Evolutionary conservation across 2,113 vertebrate genomes (phyloP).

Genomic region (Coracopsis vasa): DNA sequence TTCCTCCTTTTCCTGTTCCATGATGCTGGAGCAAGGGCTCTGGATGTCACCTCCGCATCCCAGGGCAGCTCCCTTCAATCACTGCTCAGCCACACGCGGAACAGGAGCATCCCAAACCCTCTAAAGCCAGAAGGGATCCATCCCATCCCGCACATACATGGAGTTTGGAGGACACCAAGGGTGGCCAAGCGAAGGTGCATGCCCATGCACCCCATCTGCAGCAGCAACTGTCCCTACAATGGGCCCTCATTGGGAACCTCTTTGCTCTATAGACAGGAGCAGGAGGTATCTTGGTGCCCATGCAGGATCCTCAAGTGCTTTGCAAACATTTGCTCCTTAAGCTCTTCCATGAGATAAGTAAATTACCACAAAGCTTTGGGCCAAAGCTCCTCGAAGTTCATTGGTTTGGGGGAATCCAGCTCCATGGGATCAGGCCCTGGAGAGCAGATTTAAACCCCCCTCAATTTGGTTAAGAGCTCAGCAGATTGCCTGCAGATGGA

Average conservation of each 20-base stretch:
- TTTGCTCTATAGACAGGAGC: background rate
- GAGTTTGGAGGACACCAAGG: background rate
- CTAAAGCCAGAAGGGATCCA: background rate
- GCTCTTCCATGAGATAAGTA: conserved; percentile 28
- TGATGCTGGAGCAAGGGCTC: background rate
- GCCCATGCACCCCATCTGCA: fast-evolving
- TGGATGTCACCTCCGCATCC: background rate
- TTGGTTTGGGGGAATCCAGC: background rate
- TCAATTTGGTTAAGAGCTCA: conserved; percentile 54
- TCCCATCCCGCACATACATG: background rate
- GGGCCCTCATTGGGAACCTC: background rate
- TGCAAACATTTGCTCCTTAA: conserved; percentile 56
- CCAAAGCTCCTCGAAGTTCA: conserved; percentile 33
- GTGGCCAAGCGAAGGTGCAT: background rate
- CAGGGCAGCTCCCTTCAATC: background rate
- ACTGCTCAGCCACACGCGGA: fast-evolving
- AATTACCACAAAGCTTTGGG: conserved; percentile 21
- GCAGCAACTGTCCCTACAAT: background rate
- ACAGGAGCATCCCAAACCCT: background rate
- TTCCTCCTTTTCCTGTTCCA: background rate
- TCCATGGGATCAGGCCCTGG: conserved; percentile 9
- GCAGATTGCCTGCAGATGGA: conserved; percentile 10
- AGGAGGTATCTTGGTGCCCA: background rate
- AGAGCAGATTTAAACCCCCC: background rate
- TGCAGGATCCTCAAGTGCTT: conserved; percentile 10